Percentiles rank a stretch among this genome's conserved stretches.
phyloP scores from a whole-genome alignment of 2,113 vertebrate genomes.

The Tichodroma muraria region DNA sequence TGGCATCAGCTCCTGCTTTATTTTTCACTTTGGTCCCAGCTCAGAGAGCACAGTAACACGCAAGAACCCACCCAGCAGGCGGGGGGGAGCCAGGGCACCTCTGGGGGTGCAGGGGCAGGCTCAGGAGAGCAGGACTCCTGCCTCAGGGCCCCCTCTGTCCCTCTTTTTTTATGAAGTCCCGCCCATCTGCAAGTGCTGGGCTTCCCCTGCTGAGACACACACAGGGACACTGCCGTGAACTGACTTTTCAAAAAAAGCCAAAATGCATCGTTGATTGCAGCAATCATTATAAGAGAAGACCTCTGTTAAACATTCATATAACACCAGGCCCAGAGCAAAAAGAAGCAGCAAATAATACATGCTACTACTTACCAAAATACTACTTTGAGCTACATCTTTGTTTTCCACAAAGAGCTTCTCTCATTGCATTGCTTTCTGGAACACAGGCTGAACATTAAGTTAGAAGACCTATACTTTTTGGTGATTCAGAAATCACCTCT shows the following conservation, averaged over 20 bases:
- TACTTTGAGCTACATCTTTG: not conserved
- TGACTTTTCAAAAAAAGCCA: not conserved
- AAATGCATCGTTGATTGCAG: not conserved
- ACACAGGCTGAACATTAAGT: not conserved
- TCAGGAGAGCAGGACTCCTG: not conserved
- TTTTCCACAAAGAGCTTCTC: not conserved
- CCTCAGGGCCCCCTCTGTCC: not conserved
- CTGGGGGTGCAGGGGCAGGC: not conserved
- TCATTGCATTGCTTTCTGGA: not conserved
- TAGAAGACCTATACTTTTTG: not conserved
- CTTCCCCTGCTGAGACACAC: not conserved
- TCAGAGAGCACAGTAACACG: not conserved
- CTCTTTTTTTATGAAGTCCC: not conserved
- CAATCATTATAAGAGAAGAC: not conserved
- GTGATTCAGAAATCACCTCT: not conserved
- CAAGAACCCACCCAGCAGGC: not conserved
- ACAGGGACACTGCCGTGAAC: not conserved
- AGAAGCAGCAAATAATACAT: not conserved
- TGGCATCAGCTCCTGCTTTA: not conserved
- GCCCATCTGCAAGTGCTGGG: not conserved
- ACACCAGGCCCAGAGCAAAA: not conserved
- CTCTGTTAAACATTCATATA: not conserved
- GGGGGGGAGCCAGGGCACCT: not conserved
- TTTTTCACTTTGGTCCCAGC: not conserved
- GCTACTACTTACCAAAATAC: not conserved